phyloP scores from a whole-genome alignment of 2,113 vertebrate species.

The Panthera tigris region DNA sequence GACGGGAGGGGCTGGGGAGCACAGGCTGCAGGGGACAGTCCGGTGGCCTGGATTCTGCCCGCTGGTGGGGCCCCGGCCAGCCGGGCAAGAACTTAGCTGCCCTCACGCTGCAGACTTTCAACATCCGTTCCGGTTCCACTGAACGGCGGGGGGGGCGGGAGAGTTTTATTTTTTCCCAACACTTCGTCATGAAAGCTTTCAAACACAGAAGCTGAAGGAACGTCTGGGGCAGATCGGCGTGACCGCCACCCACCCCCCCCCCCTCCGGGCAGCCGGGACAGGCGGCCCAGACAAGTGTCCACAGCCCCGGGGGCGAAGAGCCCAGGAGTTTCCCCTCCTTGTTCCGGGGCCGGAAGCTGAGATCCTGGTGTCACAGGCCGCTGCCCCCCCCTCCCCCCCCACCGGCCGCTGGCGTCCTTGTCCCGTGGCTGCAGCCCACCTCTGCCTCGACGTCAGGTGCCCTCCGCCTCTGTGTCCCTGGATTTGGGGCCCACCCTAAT shows the following conservation, averaged over 20 bases:
- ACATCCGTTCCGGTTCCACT: neutral
- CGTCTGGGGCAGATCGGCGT: neutral
- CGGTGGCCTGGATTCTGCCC: neutral
- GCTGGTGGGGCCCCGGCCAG: neutral
- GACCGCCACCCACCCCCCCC: too few relatives aligned
- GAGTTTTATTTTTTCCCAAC: neutral
- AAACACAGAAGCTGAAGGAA: neutral
- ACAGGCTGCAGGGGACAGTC: neutral
- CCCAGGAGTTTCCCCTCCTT: neutral
- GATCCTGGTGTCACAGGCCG: neutral
- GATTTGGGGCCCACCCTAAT: neutral
- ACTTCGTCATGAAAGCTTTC: neutral
- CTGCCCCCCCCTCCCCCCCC: too few relatives aligned
- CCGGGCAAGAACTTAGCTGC: neutral
- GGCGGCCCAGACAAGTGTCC: accelerated
- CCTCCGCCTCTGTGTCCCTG: neutral
- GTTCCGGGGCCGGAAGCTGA: neutral
- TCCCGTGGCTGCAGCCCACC: neutral
- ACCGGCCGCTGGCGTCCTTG: neutral
- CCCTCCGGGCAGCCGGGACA: neutral
- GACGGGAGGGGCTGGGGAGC: neutral
- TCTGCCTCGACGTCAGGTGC: neutral
- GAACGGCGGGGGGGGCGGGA: neutral
- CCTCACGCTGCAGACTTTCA: neutral
- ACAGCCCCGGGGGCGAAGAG: neutral